Evolutionary conservation across 2,888 invertebrate species (phyloP), one percentile per base, ranked within the genome.

Genomic region (Cerastis rubricosa): DNA sequence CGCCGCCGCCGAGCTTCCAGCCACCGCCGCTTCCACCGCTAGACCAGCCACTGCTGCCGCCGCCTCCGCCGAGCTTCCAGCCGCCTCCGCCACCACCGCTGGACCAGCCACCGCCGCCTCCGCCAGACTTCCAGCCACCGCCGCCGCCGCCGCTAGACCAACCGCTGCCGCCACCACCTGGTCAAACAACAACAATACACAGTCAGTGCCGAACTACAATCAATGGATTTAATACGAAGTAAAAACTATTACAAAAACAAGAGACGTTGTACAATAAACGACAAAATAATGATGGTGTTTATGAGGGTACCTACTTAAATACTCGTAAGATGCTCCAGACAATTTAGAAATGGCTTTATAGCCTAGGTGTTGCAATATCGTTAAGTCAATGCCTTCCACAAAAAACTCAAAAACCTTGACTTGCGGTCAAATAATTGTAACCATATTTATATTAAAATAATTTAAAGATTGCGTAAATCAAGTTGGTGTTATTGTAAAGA

Each of bases 1-100:
- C 92, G 63, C 92, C 91, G 47, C 93, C 92, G 54, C 92, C 91
- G 51, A 81, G 77, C n/a, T 89, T 90, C 91, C 92, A 90, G 77
- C 93, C 92, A 12, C 92, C 91, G 43, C 92, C 87, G 73, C 90
- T 78, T 77, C 94, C 90, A 47, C 90, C 90, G 74, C 83, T 76
- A 67, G 78, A 73, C 81, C 84, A 86, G 66, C 88, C 88, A 45
- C 90, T 86, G 74, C 89, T 84, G 68, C 77, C 85, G 71, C 89
- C 86, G 51, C 81, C 81, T n/a, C 85, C 77, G 64, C 85, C 76
- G 6, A n/a, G 40, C 40, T 72, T 78, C 81, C 81, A 78, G 64
- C 90, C 85, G 47, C 85, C 78, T 47, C 89, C 85, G 69, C 90
- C 86, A 49, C 93, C 91, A 29, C 92, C 91, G 67, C 90, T 81